phyloP scores from a whole-genome alignment of 2,797 vertebrate genomes.

The Lepidocolaptes lacrymiger region DNA sequence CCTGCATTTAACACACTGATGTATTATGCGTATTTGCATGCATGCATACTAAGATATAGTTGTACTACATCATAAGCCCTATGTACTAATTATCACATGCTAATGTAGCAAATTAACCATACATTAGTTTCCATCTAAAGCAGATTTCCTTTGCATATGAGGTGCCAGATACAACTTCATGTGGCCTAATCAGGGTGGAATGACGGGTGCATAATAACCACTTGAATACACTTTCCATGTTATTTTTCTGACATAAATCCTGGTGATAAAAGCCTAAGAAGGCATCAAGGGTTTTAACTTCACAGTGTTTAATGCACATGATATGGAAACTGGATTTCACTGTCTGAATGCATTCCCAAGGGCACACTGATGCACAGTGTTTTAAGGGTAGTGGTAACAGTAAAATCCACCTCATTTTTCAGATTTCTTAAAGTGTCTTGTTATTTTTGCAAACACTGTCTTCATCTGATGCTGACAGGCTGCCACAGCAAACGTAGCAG shows the following conservation, averaged over 20 bases:
- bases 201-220: neutral
- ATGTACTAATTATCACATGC: constrained; percentile 6
- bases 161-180: neutral
- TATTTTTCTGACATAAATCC: constrained; percentile 25
- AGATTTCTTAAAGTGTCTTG: neutral
- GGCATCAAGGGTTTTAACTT: neutral
- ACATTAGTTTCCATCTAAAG: neutral
- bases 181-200: neutral
- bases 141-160: neutral
- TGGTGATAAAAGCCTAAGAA: neutral
- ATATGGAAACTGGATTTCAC: neutral
- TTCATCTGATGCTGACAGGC: neutral
- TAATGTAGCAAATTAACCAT: constrained; percentile 22
- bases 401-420: neutral
- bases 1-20: neutral
- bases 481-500: neutral
- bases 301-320: neutral
- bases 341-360: neutral
- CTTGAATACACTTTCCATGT: neutral
- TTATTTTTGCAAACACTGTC: neutral
- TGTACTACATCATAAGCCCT: neutral
- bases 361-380: neutral
- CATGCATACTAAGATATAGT: neutral
- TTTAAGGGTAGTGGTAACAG: neutral
- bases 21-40: neutral